Evolutionary conservation across 1,140 invertebrate species (phyloP).

Genomic region (Drosophila varians): DNA sequence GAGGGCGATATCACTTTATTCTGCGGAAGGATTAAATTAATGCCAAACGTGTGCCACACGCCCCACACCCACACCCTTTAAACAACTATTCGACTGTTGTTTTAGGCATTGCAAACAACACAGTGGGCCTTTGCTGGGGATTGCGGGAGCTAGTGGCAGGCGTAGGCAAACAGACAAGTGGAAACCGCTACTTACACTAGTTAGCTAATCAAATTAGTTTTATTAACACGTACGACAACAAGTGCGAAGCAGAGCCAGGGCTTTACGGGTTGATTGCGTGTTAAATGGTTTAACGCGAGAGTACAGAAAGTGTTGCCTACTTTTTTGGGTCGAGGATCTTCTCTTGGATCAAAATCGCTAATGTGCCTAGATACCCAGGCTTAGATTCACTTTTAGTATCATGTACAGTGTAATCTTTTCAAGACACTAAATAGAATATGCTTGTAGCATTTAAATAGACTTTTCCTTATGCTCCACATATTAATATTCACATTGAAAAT

Average conservation of each 20-base stretch:
- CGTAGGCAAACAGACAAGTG: conserved; percentile 70
- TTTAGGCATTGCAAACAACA: conserved; percentile 59
- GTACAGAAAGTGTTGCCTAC: conserved; percentile 46
- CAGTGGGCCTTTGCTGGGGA: background rate
- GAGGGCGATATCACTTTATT: conserved; percentile 79
- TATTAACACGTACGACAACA: conserved; percentile 77
- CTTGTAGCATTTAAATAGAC: conserved; percentile 12
- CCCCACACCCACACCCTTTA: background rate
- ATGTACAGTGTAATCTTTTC: background rate
- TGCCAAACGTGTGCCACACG: conserved; percentile 67
- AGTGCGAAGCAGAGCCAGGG: conserved; percentile 38
- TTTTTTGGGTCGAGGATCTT: conserved; percentile 6
- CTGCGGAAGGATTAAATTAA: conserved; percentile 83
- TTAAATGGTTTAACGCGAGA: conserved; percentile 49
- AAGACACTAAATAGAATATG: conserved; percentile 5
- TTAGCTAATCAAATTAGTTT: conserved; percentile 81
- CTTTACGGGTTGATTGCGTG: conserved; percentile 73
- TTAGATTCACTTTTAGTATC: background rate
- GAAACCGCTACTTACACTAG: conserved; percentile 77
- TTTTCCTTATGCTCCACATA: conserved; percentile 13
- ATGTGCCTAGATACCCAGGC: background rate
- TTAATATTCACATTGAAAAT: conserved; percentile 2
- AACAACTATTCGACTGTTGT: conserved; percentile 52
- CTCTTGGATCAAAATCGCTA: background rate
- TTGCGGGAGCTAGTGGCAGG: conserved; percentile 30